Evolutionary conservation across 2,113 vertebrate genomes (phyloP).

Genomic region (Ginglymostoma cirratum): DNA sequence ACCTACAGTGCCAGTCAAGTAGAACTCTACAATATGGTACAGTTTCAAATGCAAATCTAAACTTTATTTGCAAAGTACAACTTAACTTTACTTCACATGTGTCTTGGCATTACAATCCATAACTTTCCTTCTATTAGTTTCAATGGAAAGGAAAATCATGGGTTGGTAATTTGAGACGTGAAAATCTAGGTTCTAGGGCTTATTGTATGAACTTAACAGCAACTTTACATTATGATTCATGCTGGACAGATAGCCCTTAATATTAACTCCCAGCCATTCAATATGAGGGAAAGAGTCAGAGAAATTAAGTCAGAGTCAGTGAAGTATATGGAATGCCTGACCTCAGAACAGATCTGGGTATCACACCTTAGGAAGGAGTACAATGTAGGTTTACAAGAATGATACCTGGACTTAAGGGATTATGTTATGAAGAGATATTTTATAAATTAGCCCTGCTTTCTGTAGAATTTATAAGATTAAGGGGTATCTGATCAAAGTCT

Average conservation of each 20-base stretch:
- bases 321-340: not conserved
- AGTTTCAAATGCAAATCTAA: not conserved
- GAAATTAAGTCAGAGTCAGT: not conserved
- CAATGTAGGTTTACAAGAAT: too few species aligned
- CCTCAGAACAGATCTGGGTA: too few species aligned
- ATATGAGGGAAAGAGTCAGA: not conserved
- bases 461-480: too few species aligned
- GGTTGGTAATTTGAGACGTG: not conserved
- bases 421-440: too few species aligned
- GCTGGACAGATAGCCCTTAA: not conserved
- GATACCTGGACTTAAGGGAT: too few species aligned
- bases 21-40: not conserved
- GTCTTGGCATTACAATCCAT: not conserved
- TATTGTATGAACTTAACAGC: not conserved
- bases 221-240: not conserved
- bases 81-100: not conserved
- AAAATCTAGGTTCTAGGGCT: not conserved
- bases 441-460: too few species aligned
- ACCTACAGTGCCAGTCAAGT: not conserved
- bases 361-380: too few species aligned
- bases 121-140: not conserved
- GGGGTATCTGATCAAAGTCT: too few species aligned
- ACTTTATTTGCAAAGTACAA: not conserved
- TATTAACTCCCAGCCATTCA: not conserved
- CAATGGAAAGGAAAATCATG: not conserved